Base-by-base conservation (phyloP, 2,888 invertebrate species). In the Helobdella robusta region DNA sequence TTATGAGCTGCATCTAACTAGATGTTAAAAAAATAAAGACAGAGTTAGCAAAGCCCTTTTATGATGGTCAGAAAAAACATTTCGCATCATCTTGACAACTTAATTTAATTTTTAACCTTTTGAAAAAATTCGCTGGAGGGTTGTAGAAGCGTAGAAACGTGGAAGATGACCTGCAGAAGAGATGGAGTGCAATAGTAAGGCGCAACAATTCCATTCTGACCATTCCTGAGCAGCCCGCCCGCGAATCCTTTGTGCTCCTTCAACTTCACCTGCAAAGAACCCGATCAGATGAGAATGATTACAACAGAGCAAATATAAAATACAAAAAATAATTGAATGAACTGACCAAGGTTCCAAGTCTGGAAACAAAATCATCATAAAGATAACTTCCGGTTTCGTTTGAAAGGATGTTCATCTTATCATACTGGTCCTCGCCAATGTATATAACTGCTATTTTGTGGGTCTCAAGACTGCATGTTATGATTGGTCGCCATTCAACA, bases 391-490 rank as follows among this genome's bases (percentile, higher is more conserved):
- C 97, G 70, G 87, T 87, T 44, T 87, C 85, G 78, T 98, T 99
- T 11, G 88, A 87, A 20, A 89, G 81, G 73, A 98, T 94, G 48
- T 93, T 91, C 76, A 88, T 88, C 74, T 97, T 92, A 73, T 93
- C 91, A 79, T 97, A 95, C 78, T 98, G 98, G 0, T 95, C 95
- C 58, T 88, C 87, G 15, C 88, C 92, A 23, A 98, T 95, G 81
- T 94, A 98, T 74, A 98, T 91, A 59, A 99, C 91, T 20, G 97
- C 98, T 67, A 93, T 79, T 86, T 85, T 81, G 73, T 79, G 79
- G 3, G 78, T 79, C 70, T 81, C 81, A 44, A 80, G 69, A 58
- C 72, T 72, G 59, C 15, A 48, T 20, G 11, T 40, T n/a, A 40
- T 40, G 44, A n/a, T n/a, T n/a, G n/a, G n/a, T n/a, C n/a, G n/a